Evolutionary conservation across 2,888 invertebrate genomes (phyloP).

Genomic region (Phortica okadai): DNA sequence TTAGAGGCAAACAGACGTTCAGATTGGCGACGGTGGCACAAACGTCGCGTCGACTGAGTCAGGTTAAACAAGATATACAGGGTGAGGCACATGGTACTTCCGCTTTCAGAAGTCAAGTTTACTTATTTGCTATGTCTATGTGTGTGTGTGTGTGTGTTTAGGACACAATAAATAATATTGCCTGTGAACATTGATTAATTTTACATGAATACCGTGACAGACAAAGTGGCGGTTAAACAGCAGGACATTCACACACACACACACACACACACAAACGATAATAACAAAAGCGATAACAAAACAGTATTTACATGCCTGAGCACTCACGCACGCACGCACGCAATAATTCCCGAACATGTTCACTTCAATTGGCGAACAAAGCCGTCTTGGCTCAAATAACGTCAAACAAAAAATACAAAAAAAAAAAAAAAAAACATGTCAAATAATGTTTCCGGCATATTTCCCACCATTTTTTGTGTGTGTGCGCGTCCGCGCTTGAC

Average conservation of each 20-base stretch:
- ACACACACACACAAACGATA: constrained; percentile 24
- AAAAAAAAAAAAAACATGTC: constrained; percentile 11
- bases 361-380: not conserved
- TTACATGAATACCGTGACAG: constrained; percentile 63
- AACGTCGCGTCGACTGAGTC: not conserved
- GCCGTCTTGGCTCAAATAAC: not conserved
- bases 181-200: constrained; percentile 65
- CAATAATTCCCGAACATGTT: not conserved
- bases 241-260: constrained; percentile 12
- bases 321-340: not conserved
- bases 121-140: constrained; percentile 6
- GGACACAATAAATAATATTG: constrained; percentile 71
- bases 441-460: not conserved
- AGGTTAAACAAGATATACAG: not conserved
- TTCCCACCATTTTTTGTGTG: not conserved
- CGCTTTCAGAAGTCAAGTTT: constrained; percentile 44
- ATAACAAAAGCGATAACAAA: not conserved
- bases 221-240: constrained; percentile 34
- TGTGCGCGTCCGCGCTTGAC: not conserved
- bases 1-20: not conserved
- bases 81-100: not conserved
- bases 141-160: constrained; percentile 54
- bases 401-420: not conserved
- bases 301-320: not conserved
- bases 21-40: not conserved